Base-by-base conservation (phyloP, 2,888 invertebrate species). In the Microplitis deprimator region DNA sequence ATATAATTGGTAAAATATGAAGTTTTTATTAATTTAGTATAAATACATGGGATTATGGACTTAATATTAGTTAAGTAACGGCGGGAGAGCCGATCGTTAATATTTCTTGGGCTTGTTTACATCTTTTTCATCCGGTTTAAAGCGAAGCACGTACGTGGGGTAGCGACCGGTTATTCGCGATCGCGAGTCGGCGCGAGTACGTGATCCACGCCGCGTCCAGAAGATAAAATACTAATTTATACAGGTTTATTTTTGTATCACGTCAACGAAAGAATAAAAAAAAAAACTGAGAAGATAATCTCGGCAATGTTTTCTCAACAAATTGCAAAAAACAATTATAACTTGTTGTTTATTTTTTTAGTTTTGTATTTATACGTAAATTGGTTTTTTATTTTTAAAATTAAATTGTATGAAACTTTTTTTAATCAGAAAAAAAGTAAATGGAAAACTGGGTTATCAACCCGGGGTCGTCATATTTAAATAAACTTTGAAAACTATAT, bases 361-460 rank as follows among this genome's bases (percentile, higher is more conserved):
- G 50, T 50, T 50, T 50, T 29, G 3, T 29, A 29, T 29, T 29
- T 29, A 29, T 29, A 29, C 29, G 13, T 50, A 50, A 50, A 50
- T 50, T 50, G 50, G 10, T 50, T 50, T 50, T 50, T 50, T 50
- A 50, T 50, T 50, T 50, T 50, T 50, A 6, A 50, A 71, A 73
- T 73, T 41, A 65, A 73, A 61, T 38, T 20, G 16, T 6, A 29
- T 29, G 39, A 20, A 62, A 41, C 29, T 40, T 50, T 50, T 69
- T 20, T 10, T 6, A 40, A 20, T 64, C 41, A 5, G 29, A 64
- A 73, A 10, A 41, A 29, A 41, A 60, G 39, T 62, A 72, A 73
- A 73, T 40, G 62, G 64, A 73, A 73, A 64, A 16, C 62, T 73
- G 62, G 40, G 64, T 73, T 73, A 73, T 73, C 73, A 73, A 64